Percentiles rank a stretch among this genome's conserved stretches.
Evolutionary conservation across 2,888 invertebrate species (phyloP).

Genomic region (Neoitamus cyanurus): DNA sequence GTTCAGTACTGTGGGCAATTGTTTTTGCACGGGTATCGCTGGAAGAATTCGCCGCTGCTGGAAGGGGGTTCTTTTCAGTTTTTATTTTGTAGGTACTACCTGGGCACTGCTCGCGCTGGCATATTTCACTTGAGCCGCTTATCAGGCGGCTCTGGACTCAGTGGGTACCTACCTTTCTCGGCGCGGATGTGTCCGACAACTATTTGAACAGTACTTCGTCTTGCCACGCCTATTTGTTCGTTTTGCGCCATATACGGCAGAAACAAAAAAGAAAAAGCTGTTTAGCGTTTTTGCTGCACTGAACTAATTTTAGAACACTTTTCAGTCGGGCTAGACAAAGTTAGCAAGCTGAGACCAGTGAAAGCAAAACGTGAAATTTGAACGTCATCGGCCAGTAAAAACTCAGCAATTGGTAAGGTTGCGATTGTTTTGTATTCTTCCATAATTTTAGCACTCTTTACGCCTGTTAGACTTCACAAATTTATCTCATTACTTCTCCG

Average conservation of each 20-base stretch:
- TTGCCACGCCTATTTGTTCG: background rate
- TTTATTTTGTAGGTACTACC: background rate
- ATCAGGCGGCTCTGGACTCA: background rate
- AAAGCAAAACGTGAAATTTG: conserved; percentile 19
- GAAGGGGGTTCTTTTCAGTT: background rate
- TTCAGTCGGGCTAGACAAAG: background rate
- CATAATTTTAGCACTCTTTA: background rate
- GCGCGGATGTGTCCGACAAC: background rate
- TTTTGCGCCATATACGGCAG: background rate
- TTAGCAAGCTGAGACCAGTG: conserved; percentile 15
- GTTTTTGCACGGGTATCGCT: background rate
- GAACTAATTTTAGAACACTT: conserved; percentile 11
- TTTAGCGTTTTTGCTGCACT: background rate
- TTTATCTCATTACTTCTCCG: too few relatives aligned
- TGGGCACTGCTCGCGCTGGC: background rate
- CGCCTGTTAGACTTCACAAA: too few relatives aligned
- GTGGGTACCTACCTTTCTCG: background rate
- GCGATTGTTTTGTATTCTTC: background rate
- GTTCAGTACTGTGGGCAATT: background rate
- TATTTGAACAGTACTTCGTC: conserved; percentile 11
- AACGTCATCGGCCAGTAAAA: background rate
- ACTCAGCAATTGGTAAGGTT: background rate
- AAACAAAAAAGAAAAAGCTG: background rate
- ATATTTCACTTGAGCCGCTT: background rate
- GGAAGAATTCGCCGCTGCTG: background rate